Base-by-base conservation (phyloP, 2,888 invertebrate genomes). In the Conistra vaccinii region DNA sequence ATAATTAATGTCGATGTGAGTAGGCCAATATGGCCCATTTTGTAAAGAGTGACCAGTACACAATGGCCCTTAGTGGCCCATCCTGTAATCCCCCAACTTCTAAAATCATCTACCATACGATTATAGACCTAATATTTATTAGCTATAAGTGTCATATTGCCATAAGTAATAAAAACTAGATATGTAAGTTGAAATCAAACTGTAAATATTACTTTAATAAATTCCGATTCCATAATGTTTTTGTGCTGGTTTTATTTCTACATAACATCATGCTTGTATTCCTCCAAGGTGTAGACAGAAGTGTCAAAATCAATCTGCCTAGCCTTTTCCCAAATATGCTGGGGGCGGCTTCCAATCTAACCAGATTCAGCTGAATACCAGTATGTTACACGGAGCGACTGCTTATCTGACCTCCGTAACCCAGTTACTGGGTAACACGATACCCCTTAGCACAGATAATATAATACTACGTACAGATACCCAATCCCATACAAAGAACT, bases 151-250 rank as follows among this genome's bases (percentile, higher is more conserved):
- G 87, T 83, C 81, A 81, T 88, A 87, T 90, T 91, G 93, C 93
- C 93, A 93, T 93, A 92, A 91, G 92, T 85, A 85, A 81, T 82
- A 88, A 90, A 81, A 86, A 78, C 76, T 91, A 89, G 89, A 85
- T 75, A 20, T 48, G 73, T 88, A 90, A 85, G 88, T 90, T 87
- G 60, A 89, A 89, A 90, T 88, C 88, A 81, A 80, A 68, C 53
- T 94, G 93, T 94, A 94, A 91, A 94, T 94, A 94, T 88, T 92
- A 93, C 90, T 91, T 92, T 92, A 93, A 93, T 90, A 84, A 90
- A 93, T 92, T 93, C 91, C 90, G 89, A 93, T 92, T 93, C 92
- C 91, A 92, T 92, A 89, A 92, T 86, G 90, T 92, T 92, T 83
- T 75, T 72, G 42, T 12, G 32, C 32, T 79, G 67, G 79, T 86